Evolutionary conservation across 2,113 vertebrate species (phyloP).

Genomic region (Pitta sordida): DNA sequence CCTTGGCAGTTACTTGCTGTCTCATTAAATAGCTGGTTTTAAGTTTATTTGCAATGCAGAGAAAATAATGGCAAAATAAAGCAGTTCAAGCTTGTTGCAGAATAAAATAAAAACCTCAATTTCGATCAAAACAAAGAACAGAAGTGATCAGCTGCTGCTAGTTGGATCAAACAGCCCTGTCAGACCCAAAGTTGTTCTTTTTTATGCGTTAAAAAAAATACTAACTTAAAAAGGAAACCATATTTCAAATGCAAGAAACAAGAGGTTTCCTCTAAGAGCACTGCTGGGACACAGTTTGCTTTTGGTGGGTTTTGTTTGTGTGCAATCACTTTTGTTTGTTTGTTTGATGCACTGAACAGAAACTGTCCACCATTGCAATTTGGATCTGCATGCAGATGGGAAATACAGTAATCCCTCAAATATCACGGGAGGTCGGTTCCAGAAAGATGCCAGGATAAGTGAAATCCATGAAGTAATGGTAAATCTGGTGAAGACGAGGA

Average conservation of each 20-base stretch:
- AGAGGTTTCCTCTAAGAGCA: neutral
- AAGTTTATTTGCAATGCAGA: neutral
- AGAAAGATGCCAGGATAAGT: no score
- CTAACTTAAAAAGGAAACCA: neutral
- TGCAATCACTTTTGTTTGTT: no score
- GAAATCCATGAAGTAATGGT: no score
- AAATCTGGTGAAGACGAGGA: no score
- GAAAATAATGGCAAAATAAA: neutral
- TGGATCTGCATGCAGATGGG: accelerated
- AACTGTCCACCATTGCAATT: accelerated
- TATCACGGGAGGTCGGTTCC: no score
- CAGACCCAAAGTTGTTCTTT: neutral
- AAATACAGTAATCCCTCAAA: no score
- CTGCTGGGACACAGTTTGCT: neutral
- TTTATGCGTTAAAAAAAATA: neutral
- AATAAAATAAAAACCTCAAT: neutral
- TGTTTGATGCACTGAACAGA: neutral
- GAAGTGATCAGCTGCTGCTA: neutral
- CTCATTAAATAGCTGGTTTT: neutral
- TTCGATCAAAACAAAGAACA: neutral
- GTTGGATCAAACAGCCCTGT: neutral
- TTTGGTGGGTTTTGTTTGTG: neutral
- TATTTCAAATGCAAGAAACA: neutral
- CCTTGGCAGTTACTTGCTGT: neutral
- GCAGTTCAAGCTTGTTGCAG: neutral